Percentiles rank a stretch among this genome's conserved stretches.
phyloP scores from a whole-genome alignment of 1,140 invertebrate species.

The Riptortus pedestris region DNA sequence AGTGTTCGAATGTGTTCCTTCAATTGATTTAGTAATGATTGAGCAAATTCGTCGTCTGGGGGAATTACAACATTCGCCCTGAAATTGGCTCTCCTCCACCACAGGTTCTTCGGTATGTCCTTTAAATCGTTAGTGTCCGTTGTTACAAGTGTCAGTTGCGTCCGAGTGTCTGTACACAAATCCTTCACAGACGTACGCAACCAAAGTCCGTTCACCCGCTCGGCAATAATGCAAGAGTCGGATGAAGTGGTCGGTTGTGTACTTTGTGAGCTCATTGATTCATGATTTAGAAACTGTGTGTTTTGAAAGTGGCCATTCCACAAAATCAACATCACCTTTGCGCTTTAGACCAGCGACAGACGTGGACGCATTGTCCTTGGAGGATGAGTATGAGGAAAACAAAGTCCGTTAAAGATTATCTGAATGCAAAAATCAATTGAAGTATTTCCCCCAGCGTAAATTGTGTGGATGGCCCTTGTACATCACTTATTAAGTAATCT shows the following conservation, averaged over 20 bases:
- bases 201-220: background rate
- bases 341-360: too few species aligned
- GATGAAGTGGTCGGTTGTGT: background rate
- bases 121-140: background rate
- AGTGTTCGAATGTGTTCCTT: background rate
- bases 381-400: too few species aligned
- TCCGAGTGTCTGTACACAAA: background rate
- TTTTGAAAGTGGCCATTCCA: too few species aligned
- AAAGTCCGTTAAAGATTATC: too few species aligned
- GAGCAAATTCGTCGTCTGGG: background rate
- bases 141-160: background rate
- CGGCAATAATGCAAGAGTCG: background rate
- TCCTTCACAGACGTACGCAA: background rate
- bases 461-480: too few species aligned
- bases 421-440: too few species aligned
- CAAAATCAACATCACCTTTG: too few species aligned
- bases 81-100: background rate
- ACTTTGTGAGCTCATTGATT: background rate
- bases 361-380: too few species aligned
- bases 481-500: too few species aligned
- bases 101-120: background rate
- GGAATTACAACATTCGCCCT: background rate
- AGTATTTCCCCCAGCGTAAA: too few species aligned
- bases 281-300: too few species aligned
- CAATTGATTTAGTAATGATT: background rate